Evolutionary conservation across 2,797 vertebrate genomes (phyloP), one percentile per base, ranked within the genome.

Genomic region (Ficedula albicollis): DNA sequence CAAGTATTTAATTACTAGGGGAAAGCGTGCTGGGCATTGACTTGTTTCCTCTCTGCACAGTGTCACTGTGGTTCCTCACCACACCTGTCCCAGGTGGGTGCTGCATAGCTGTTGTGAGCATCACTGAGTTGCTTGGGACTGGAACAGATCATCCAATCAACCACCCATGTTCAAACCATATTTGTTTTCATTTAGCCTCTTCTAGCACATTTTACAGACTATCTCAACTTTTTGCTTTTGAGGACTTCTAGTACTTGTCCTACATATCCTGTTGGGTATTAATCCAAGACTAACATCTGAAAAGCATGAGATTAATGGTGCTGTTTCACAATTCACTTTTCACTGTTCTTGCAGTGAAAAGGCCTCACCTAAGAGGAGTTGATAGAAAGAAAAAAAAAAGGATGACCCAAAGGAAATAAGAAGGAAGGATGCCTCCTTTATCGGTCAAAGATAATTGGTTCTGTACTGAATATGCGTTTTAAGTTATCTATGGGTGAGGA

Each of bases 371-470:
- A 73, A 59, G 32, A 94, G 22, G 44, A 70, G 52, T n/a, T 67
- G 18, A 43, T 67, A 49, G 16, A 46, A 52, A 7, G 25, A 39
- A 39, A 55, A 30, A 43, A 43, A 38, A 38, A 38, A 38, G 27
- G 27, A 34, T 11, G 46, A 72, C 25, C 43, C 16, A 30, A 70
- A 90, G 25, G 36, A 87, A 70, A 46, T 39, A 89, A 15, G 15
- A 59, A 51, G 56, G 62, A 93, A 72, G 36, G 59, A 49, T 48
- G 11, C 19, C 15, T 93, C 44, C 17, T 77, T 85, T 67, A 70
- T 93, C 0, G 0, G 46, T 55, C 59, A 67, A 78, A 92, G 76
- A 52, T 90, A 90, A 95, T 84, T 94, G 76, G 26, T 92, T 97
- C 79, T 91, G 43, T 77, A 84, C 55, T 1, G 6, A 84, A 52